Evolutionary conservation across 2,113 vertebrate genomes (phyloP), one percentile per base, ranked within the genome.

Genomic region (Osmerus eperlanus): DNA sequence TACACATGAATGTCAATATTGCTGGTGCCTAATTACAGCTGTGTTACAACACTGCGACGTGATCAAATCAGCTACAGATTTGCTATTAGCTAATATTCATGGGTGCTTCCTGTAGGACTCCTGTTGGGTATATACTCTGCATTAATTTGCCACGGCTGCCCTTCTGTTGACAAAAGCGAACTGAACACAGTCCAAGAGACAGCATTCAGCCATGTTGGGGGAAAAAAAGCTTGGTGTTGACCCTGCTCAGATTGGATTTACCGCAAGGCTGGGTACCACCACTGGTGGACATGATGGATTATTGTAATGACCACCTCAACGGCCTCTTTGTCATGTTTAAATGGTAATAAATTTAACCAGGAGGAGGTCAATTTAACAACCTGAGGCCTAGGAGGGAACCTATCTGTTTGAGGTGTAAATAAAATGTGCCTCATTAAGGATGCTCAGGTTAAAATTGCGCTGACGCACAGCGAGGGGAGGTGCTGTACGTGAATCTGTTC

Each of bases 281-380:
- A 93, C 92, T 92, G 94, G 91, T 81, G 91, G 93, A 95, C 95
- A 95, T 97, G 95, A 97, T 96, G 95, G 95, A 96, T 97, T 96
- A 96, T 95, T 94, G 94, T 96, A 96, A 97, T 94, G 94, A 94
- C 91, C 92, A 60, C 90, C 92, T 93, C 93, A 80, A 90, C 87
- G 94, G 94, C 94, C 94, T 92, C 94, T 94, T 94, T 94, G 95
- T 94, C 95, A 95, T 95, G 93, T 95, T 97, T 97, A 97, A 96
- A 97, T 94, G 95, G 94, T 94, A 95, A 96, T 96, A 95, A 94
- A 94, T 97, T 95, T 95, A 88, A 91, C 87, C 89, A 82, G 90
- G 90, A 93, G 90, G 91, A 91, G 91, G 89, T 90, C 87, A 91
- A 92, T 94, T 92, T 93, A 93, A 91, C 92, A 91, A 81, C 88